A percentile compares a stretch with the other conserved stretches of the same genome.
Evolutionary conservation across 2,888 invertebrate genomes (phyloP).

Genomic region (Agriopis aurantiaria): DNA sequence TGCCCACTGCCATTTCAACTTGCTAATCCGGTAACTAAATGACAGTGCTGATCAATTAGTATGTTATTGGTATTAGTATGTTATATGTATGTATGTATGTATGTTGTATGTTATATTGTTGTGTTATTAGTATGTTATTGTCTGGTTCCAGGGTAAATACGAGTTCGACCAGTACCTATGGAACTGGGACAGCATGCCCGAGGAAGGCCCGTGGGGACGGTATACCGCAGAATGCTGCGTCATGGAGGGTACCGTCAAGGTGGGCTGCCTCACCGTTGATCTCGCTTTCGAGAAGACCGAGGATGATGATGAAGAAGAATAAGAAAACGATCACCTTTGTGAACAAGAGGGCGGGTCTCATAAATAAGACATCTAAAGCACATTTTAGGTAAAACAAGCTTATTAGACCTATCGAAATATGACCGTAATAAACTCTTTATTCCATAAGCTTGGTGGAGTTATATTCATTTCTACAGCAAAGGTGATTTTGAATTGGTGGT

Average conservation of each 20-base stretch:
- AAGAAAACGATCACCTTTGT: too few species aligned
- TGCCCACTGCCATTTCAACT: too few species aligned
- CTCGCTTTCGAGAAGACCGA: conserved; percentile 26
- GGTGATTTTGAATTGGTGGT: too few species aligned
- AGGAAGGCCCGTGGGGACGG: conserved; percentile 35
- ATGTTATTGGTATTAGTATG: too few species aligned
- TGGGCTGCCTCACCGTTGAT: conserved; percentile 32
- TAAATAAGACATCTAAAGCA: background rate
- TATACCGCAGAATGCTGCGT: conserved; percentile 33
- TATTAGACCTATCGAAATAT: background rate
- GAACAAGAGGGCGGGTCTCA: background rate
- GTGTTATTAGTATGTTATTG: too few species aligned
- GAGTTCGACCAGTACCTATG: conserved; percentile 35
- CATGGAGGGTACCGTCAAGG: conserved; percentile 16
- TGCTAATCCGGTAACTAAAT: too few species aligned
- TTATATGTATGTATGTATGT: too few species aligned
- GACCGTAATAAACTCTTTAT: background rate
- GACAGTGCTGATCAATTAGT: too few species aligned
- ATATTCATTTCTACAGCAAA: too few species aligned
- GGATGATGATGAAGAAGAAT: conserved; percentile 20
- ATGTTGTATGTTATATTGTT: too few species aligned
- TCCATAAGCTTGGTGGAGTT: background rate
- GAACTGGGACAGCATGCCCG: conserved; percentile 33
- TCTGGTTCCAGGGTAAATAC: conserved; percentile 41
- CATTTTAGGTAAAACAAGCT: background rate